Conservation (phyloP, 2,113 vertebrate species). For the Hylia prasina region DNA sequence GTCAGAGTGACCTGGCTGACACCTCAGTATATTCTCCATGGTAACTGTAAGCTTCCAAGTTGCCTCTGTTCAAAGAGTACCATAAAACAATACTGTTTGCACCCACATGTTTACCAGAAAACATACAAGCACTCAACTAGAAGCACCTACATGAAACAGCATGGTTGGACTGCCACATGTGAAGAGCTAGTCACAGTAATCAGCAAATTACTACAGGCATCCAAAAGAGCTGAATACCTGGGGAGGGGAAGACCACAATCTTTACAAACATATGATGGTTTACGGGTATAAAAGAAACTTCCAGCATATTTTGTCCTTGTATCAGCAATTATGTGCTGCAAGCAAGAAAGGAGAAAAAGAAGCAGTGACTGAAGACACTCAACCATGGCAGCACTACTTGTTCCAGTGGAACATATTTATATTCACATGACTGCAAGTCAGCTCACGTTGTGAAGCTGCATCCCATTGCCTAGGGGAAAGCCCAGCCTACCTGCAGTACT, state of each 20-base stretch:
- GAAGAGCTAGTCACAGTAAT: neutral
- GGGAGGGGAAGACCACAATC: neutral
- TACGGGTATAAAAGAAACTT: neutral
- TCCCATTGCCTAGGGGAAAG: neutral
- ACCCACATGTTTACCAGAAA: neutral
- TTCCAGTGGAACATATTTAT: neutral
- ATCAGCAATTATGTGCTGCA: neutral
- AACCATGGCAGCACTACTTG: neutral
- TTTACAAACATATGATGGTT: neutral
- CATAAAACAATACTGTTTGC: neutral
- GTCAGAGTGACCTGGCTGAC: neutral
- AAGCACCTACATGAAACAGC: neutral
- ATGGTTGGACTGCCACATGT: neutral
- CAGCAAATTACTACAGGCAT: neutral
- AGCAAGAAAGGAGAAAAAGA: neutral
- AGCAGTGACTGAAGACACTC: neutral
- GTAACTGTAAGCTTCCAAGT: neutral
- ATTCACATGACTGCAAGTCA: neutral
- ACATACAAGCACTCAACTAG: neutral
- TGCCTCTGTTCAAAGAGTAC: neutral
- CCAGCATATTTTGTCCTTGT: neutral
- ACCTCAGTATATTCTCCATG: neutral
- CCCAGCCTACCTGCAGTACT: neutral
- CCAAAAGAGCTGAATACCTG: neutral
- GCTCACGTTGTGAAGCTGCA: neutral